phyloP scores from a whole-genome alignment of 2,797 vertebrate species.

The Aselliscus stoliczkanus region DNA sequence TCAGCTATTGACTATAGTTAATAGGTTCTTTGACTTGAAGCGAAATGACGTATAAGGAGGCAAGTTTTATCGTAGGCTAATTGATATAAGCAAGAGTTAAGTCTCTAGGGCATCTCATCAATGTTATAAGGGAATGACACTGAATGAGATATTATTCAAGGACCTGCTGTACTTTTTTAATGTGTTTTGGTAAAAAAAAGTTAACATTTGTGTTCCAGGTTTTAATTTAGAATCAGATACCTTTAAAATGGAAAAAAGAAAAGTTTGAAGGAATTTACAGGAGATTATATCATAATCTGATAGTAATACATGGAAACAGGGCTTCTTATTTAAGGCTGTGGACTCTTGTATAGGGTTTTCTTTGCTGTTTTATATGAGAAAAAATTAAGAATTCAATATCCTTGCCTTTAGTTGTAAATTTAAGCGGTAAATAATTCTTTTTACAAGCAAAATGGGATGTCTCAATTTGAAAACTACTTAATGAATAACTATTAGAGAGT shows the following conservation, averaged over 20 bases:
- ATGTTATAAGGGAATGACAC: not conserved
- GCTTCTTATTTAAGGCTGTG: not conserved
- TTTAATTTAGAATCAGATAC: conserved; percentile 32
- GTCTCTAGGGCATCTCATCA: not conserved
- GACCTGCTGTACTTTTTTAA: not conserved
- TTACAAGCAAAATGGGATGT: not conserved
- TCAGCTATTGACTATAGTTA: not conserved
- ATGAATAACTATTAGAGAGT: not conserved
- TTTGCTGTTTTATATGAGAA: not conserved
- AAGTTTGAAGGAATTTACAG: not conserved
- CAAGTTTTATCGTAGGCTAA: not conserved
- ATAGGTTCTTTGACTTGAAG: not conserved
- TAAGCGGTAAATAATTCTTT: not conserved
- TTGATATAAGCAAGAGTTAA: not conserved
- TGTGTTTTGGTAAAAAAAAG: not conserved
- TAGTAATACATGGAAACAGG: not conserved
- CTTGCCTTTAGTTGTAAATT: conserved; percentile 23
- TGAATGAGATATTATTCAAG: not conserved
- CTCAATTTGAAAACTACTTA: not conserved
- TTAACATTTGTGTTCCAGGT: not conserved
- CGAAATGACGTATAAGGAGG: not conserved
- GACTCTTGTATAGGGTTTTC: not conserved
- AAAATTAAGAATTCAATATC: not conserved
- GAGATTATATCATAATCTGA: not conserved
- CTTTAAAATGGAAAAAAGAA: not conserved